Conservation (phyloP, 1,140 invertebrate genomes). For the Coptotermes formosanus region DNA sequence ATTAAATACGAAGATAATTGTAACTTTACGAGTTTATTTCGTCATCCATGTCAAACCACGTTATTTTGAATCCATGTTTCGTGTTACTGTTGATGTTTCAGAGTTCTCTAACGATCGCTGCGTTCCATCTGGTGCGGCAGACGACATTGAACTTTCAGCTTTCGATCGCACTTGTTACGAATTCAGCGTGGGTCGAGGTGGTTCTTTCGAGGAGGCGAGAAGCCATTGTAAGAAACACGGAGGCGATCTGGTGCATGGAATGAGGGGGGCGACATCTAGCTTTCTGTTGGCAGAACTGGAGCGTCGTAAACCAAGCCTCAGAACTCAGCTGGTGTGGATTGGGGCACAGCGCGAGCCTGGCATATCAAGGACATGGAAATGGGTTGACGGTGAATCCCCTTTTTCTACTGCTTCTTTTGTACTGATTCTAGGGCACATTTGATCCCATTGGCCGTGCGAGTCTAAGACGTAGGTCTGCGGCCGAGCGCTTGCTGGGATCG, state of each 20-base stretch:
- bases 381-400: constrained; percentile 74
- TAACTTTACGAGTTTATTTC: too few relatives aligned
- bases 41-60: too few relatives aligned
- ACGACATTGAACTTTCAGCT: constrained; percentile 71
- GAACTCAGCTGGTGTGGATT: constrained; percentile 87
- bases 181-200: constrained; percentile 76
- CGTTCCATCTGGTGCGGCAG: constrained; percentile 63
- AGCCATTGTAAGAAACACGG: constrained; percentile 68
- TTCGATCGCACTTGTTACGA: constrained; percentile 88
- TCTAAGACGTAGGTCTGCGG: too few relatives aligned
- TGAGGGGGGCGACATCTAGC: constrained; percentile 65
- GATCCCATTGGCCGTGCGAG: too few relatives aligned
- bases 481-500: too few relatives aligned
- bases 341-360: constrained; percentile 85
- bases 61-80: too few relatives aligned
- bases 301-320: constrained; percentile 70
- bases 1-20: too few relatives aligned
- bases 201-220: constrained; percentile 75
- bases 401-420: neutral
- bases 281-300: constrained; percentile 81
- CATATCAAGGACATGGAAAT: constrained; percentile 81
- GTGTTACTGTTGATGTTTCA: constrained; percentile 45
- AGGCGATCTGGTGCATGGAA: constrained; percentile 78
- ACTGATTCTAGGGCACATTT: too few relatives aligned
- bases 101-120: constrained; percentile 82